Base-by-base conservation (phyloP, 2,888 invertebrate species). In the Metallyticus violacea region DNA sequence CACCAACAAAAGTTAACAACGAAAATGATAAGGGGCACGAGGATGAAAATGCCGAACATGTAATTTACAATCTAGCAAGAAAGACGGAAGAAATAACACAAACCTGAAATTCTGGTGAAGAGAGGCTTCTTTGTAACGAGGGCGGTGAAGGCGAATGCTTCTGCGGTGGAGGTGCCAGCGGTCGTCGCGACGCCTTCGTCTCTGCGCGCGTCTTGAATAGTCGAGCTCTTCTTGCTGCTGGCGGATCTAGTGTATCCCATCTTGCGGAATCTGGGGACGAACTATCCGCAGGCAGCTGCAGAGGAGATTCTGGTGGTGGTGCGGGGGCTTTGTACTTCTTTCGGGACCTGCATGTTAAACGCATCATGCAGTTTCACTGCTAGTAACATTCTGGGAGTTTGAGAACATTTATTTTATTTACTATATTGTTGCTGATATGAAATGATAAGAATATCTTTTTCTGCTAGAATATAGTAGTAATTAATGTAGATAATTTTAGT, bases 241-340 rank as follows among this genome's bases (percentile, higher is more conserved):
- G 90, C 91, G 7, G 90, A 89, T 26, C 90, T 87, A 76, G 90
- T 89, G 85, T 90, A 88, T 88, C 90, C 90, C 93, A 94, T 87
- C 91, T 91, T 88, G 90, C 91, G 87, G 94, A 94, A 91, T 94
- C 94, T 89, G 94, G 94, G 87, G 94, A 94, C 93, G 94, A 88
- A 89, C 93, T 93, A 86, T 93, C 93, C 87, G 91, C 92, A 88
- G 92, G 88, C 79, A 89, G 91, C 91, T 93, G 79, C 25, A 87
- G 90, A 77, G 88, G 89, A 6, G 83, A 77, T 85, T 90, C 90
- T 81, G 89, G 89, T 82, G 89, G 93, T 26, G 94, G 94, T 86
- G 96, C 95, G 26, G 96, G 96, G 2, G 97, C 97, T 92, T 95
- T 94, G 90, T 96, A 96, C 91, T 96, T 96, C 91, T 97, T 95